Evolutionary conservation across 2,888 invertebrate genomes (phyloP), one percentile per base, ranked within the genome.

Genomic region (Drosophila nigritarsus): DNA sequence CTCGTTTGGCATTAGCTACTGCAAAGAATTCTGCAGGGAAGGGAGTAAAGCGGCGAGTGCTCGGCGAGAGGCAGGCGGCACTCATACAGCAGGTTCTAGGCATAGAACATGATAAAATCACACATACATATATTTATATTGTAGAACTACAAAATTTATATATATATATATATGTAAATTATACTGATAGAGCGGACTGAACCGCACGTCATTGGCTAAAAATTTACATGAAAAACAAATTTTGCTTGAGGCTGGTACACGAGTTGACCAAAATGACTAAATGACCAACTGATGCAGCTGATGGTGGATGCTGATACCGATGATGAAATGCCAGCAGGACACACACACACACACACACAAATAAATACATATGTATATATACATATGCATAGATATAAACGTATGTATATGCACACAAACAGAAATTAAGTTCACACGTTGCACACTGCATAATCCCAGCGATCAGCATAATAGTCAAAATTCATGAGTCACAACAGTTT

Each of bases 171-270:
- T 53, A 27, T 27, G 0, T 27, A 27, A 3, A 1, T 27, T 27
- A 0, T 4, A 2, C 5, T 24, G 34, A 13, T 38, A 24, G 40
- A 48, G n/a, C 48, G 29, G 36, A 24, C 55, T 64, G 50, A 50
- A 72, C 83, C 86, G 60, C 82, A 82, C 64, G 74, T 71, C 65
- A 73, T 87, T 75, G 82, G 65, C 75, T 72, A 72, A 80, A 81
- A 89, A 87, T 89, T 87, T 89, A 87, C 89, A 89, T 87, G 89
- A 89, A 89, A 87, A 89, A 89, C 87, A 78, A 87, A 87, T 87
- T 89, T 85, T 64, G 48, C 60, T 61, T 55, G 65, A 55, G 62
- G 67, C 65, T 60, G 51, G 48, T 30, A 53, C 34, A 59, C 29
- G 45, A 42, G 61, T 69, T 73, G 78, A 66, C 63, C 40, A 62